These are phyloP conservation scores for Nerophis ophidion DNA, from an alignment of 2,113 vertebrate species.

Conservation along the genomic window DNA sequence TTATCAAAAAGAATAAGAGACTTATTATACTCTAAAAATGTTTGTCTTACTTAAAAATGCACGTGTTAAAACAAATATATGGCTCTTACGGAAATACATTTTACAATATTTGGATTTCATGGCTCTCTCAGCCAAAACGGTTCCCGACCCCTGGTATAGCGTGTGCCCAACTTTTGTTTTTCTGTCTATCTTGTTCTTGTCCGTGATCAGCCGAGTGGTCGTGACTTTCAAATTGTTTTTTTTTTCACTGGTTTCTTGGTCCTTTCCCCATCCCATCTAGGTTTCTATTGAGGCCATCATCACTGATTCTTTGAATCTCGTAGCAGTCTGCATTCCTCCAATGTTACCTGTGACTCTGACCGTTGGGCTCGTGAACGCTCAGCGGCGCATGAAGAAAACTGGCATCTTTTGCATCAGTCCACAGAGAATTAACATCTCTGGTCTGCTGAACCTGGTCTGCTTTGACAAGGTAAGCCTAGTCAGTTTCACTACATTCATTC, in stretches of 20 bases:
- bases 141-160: too few species aligned
- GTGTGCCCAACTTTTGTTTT: too few species aligned
- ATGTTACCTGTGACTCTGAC: slow-evolving; percentile 95
- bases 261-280: slow-evolving; percentile 53
- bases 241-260: not conserved
- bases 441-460: slow-evolving; percentile 92
- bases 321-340: slow-evolving; percentile 93
- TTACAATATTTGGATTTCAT: too few species aligned
- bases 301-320: slow-evolving; percentile 89
- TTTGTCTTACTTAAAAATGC: too few species aligned
- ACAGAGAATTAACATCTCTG: slow-evolving; percentile 96
- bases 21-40: too few species aligned
- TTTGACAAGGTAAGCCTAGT: slow-evolving; percentile 88
- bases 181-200: too few species aligned
- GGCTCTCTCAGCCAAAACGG: too few species aligned
- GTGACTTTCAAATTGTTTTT: too few species aligned
- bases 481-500: not conserved
- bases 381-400: slow-evolving; percentile 82
- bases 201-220: too few species aligned
- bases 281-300: slow-evolving; percentile 78
- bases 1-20: too few species aligned
- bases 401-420: slow-evolving; percentile 98
- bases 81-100: too few species aligned
- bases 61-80: too few species aligned
- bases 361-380: slow-evolving; percentile 92